Evolutionary conservation across 2,113 vertebrate species (phyloP).

Genomic region (Ceratotherium simum): DNA sequence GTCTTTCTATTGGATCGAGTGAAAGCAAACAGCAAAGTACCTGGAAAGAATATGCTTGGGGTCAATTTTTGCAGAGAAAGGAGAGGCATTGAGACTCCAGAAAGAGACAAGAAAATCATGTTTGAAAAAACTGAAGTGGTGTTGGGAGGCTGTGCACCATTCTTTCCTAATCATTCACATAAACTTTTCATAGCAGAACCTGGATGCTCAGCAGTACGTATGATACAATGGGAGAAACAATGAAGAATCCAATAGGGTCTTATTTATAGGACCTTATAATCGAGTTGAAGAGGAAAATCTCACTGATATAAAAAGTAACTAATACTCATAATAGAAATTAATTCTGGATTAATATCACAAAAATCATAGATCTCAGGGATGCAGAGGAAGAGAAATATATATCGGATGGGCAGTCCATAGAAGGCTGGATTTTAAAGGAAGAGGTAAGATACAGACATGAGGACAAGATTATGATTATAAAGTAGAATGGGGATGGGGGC

Average conservation of each 20-base stretch:
- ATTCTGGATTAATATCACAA: background rate
- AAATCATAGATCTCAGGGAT: conserved; percentile 4
- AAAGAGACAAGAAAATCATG: background rate
- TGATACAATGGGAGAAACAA: background rate
- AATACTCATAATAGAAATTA: background rate
- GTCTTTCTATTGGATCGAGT: conserved; percentile 45
- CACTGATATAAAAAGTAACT: background rate
- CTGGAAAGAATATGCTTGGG: background rate
- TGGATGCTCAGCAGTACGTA: background rate
- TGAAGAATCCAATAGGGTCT: background rate
- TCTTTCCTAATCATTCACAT: background rate
- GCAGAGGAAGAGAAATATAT: background rate
- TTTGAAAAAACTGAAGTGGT: background rate
- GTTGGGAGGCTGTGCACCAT: background rate
- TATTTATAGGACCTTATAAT: background rate
- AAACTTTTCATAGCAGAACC: conserved; percentile 20
- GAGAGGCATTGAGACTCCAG: background rate
- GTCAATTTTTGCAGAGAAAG: background rate
- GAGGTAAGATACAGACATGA: background rate
- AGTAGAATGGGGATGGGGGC: background rate
- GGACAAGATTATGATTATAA: background rate
- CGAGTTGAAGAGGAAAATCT: background rate
- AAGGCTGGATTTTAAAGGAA: background rate
- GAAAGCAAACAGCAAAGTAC: background rate
- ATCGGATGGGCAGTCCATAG: background rate